These are phyloP conservation scores for Hirtodrosophila cameraria DNA, from an alignment of 2,888 invertebrate species.

Conservation along the genomic window DNA sequence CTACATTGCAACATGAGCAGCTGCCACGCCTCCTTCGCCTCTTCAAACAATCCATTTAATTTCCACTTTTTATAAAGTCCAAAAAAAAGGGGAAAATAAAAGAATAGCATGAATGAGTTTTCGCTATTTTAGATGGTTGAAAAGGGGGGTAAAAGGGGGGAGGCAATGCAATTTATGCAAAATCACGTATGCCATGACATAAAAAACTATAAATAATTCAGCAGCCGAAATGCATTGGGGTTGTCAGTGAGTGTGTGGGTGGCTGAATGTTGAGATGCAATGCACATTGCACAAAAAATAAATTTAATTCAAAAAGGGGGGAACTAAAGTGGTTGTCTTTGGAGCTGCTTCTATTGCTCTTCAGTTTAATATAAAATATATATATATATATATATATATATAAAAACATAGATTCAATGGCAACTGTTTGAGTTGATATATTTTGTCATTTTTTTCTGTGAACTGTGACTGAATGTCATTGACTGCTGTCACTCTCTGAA, in stretches of 20 bases:
- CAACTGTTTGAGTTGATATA: too few relatives aligned
- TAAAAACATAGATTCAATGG: too few relatives aligned
- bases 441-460: not conserved
- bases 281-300: constrained; percentile 11
- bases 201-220: constrained; percentile 68
- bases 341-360: constrained; percentile 3
- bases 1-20: constrained; percentile 4
- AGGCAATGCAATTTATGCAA: constrained; percentile 58
- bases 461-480: constrained; percentile 47
- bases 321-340: constrained; percentile 21
- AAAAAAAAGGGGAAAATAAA: not conserved
- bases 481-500: constrained; percentile 52
- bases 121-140: too few relatives aligned
- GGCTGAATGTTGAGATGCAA: constrained; percentile 22
- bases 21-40: too few relatives aligned
- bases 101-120: not conserved
- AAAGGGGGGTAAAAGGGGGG: not conserved
- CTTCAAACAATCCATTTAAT: constrained; percentile 22
- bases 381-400: too few relatives aligned
- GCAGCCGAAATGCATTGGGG: constrained; percentile 54
- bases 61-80: constrained; percentile 12
- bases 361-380: constrained; percentile 4
- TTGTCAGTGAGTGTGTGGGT: constrained; percentile 9
- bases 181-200: constrained; percentile 65
- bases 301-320: constrained; percentile 22